These are phyloP conservation scores for Volucella bombylans DNA, from an alignment of 2,888 invertebrate genomes.

Conservation along the genomic window DNA sequence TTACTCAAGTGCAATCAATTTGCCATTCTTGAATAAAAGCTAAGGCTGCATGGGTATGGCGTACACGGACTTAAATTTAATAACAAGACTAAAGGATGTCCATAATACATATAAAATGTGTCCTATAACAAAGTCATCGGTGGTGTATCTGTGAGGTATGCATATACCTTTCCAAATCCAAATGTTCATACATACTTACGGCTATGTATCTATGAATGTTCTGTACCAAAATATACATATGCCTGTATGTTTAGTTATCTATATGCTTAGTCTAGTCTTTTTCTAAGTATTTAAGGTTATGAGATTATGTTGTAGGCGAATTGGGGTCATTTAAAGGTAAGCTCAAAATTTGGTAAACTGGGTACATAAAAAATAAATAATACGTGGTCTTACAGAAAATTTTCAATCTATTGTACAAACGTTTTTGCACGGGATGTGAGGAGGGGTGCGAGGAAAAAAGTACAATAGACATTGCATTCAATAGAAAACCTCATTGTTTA, in stretches of 20 bases:
- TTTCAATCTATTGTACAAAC: neutral
- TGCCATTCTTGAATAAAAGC: conserved; percentile 42
- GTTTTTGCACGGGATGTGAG: too few relatives aligned
- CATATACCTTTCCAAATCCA: too few relatives aligned
- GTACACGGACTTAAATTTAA: conserved; percentile 50
- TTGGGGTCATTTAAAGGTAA: conserved; percentile 35
- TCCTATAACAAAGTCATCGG: neutral
- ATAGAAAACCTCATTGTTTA: neutral
- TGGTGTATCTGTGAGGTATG: neutral
- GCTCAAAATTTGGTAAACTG: neutral
- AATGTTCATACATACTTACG: too few relatives aligned
- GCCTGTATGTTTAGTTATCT: neutral
- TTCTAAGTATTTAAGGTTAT: conserved; percentile 31
- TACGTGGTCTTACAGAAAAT: neutral
- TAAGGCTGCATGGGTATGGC: conserved; percentile 23
- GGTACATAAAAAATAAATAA: neutral
- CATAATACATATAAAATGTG: neutral
- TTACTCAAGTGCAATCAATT: conserved; percentile 53
- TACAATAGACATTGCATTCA: too few relatives aligned
- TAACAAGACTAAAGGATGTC: conserved; percentile 29
- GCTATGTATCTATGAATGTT: too few relatives aligned
- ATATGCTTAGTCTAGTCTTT: neutral
- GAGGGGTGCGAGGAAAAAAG: too few relatives aligned
- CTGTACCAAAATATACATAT: too few relatives aligned
- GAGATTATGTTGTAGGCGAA: conserved; percentile 30